Conservation (phyloP, 1,140 invertebrate genomes). For the Forficula auricularia region DNA sequence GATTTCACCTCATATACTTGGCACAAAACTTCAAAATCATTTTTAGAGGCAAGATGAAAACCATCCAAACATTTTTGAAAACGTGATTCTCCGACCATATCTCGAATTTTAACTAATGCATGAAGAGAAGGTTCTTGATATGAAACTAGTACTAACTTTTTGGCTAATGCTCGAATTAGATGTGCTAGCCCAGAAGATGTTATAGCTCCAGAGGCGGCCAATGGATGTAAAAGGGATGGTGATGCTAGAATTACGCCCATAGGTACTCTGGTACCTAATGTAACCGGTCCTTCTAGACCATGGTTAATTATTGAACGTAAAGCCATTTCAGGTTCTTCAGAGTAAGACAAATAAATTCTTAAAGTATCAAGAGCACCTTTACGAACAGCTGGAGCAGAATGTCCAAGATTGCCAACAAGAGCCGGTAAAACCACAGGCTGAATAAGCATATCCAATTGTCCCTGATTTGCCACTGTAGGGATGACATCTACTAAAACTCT, state of each 20-base stretch:
- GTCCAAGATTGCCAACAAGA: constrained; percentile 52
- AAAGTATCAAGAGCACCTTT: constrained; percentile 53
- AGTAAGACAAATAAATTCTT: constrained; percentile 43
- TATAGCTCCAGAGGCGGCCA: constrained; percentile 20
- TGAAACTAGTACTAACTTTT: constrained; percentile 42
- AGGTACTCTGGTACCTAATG: constrained; percentile 39
- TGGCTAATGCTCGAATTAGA: constrained; percentile 35
- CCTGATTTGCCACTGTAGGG: constrained; percentile 35
- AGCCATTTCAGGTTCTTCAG: constrained; percentile 32
- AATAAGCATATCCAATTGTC: constrained; percentile 40
- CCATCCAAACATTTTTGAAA: constrained; percentile 33
- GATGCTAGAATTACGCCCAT: constrained; percentile 46
- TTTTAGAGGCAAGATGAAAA: constrained; percentile 26
- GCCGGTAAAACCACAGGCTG: constrained; percentile 36
- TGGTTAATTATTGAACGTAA: constrained; percentile 41
- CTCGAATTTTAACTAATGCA: constrained; percentile 44
- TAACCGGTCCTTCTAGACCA: constrained; percentile 38
- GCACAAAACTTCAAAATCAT: constrained; percentile 46
- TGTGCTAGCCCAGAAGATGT: constrained; percentile 17
- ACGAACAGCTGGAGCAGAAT: constrained; percentile 52
- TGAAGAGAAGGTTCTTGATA: constrained; percentile 49
- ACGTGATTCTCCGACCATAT: constrained; percentile 39
- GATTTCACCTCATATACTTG: constrained; percentile 40
- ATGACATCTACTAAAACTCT: constrained; percentile 54
- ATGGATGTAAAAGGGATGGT: constrained; percentile 39